A percentile compares a stretch with the other conserved stretches of the same genome.
phyloP scores from a whole-genome alignment of 2,888 invertebrate genomes.

The Orthosia gracilis region DNA sequence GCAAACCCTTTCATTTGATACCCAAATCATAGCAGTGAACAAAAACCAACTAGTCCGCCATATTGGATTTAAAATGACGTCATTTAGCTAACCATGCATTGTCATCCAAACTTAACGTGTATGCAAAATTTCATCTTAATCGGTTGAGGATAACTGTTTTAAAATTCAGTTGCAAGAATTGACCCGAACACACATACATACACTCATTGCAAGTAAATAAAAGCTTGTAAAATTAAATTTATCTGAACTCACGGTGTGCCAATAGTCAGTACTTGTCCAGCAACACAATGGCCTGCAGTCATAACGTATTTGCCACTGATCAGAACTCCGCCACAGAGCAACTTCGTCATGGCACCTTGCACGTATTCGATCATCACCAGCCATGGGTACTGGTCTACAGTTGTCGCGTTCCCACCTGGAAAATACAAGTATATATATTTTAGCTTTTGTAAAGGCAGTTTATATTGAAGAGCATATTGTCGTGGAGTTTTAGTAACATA shows the following conservation, averaged over 20 bases:
- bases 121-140: too few relatives aligned
- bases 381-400: slow-evolving; percentile 91
- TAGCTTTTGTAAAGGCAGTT: slow-evolving; percentile 6
- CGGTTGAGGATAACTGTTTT: too few relatives aligned
- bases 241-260: slow-evolving; percentile 84
- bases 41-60: too few relatives aligned
- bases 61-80: too few relatives aligned
- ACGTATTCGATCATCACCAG: slow-evolving; percentile 88
- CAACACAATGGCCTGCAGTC: slow-evolving; percentile 91
- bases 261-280: slow-evolving; percentile 75
- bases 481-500: background rate
- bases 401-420: slow-evolving; percentile 79
- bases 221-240: too few relatives aligned
- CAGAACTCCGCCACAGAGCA: slow-evolving; percentile 84
- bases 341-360: slow-evolving; percentile 64
- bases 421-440: background rate
- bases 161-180: too few relatives aligned
- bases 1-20: too few relatives aligned
- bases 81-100: too few relatives aligned
- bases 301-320: slow-evolving; percentile 89
- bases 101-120: too few relatives aligned
- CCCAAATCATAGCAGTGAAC: too few relatives aligned
- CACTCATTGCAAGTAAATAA: too few relatives aligned
- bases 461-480: background rate
- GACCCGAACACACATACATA: too few relatives aligned